A percentile compares a stretch with the other conserved stretches of the same genome.
Evolutionary conservation across 2,888 invertebrate genomes (phyloP).

Genomic region (Thecocarcelia acutangulata): DNA sequence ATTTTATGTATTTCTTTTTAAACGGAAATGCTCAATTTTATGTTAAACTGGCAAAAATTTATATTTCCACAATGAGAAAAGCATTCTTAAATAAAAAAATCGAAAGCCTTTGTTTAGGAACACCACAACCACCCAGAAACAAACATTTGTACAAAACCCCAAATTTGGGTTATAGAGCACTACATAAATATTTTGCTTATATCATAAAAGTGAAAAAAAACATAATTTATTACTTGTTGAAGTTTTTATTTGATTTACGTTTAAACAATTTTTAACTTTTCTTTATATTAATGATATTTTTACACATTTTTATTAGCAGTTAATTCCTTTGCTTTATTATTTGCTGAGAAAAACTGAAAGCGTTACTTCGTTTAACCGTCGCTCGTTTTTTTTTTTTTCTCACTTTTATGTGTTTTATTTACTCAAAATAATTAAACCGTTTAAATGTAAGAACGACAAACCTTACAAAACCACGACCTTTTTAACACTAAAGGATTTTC

Average conservation of each 20-base stretch:
- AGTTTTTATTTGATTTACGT: neutral
- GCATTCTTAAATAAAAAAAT: constrained; percentile 20
- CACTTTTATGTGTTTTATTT: constrained; percentile 23
- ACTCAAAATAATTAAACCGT: constrained; percentile 34
- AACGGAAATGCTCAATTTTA: constrained; percentile 17
- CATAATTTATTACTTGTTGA: neutral
- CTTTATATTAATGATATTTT: neutral
- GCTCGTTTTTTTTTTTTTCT: constrained; percentile 60
- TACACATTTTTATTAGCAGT: neutral
- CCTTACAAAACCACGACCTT: constrained; percentile 81
- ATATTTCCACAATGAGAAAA: constrained; percentile 63
- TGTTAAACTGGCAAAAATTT: constrained; percentile 47
- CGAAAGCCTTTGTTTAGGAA: constrained; percentile 1
- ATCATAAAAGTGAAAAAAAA: neutral
- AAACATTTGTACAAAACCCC: constrained; percentile 61
- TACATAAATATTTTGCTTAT: neutral
- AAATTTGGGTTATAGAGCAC: constrained; percentile 63
- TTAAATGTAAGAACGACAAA: constrained; percentile 73
- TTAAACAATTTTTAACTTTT: too few species aligned
- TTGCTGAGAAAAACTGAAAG: constrained; percentile 21
- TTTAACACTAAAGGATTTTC: constrained; percentile 80
- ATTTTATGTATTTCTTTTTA: too few species aligned
- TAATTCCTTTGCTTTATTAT: constrained; percentile 8
- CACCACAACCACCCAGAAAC: constrained; percentile 47
- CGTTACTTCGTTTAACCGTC: constrained; percentile 43